Percentiles rank a stretch among this genome's conserved stretches.
Evolutionary conservation across 2,113 vertebrate genomes (phyloP).

Genomic region (Cromileptes altivelis): DNA sequence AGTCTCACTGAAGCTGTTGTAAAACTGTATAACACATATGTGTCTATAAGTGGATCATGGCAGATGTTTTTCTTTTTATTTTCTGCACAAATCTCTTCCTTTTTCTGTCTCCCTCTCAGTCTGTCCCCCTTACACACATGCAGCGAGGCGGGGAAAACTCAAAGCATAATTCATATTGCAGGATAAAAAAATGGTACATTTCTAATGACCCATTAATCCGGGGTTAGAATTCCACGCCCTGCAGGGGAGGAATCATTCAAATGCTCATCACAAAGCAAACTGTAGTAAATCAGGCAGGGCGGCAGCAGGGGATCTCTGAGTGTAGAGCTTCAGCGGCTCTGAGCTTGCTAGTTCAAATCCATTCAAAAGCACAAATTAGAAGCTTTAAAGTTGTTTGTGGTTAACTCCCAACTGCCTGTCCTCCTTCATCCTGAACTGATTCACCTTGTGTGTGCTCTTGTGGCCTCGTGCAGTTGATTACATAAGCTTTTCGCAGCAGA

Average conservation of each 20-base stretch:
- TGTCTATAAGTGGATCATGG: neutral
- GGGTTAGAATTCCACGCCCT: conserved; percentile 67
- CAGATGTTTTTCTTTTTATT: neutral
- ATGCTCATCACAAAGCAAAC: conserved; percentile 33
- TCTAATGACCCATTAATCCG: conserved; percentile 68
- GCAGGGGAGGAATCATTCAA: conserved; percentile 51
- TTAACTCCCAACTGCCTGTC: neutral
- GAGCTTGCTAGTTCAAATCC: conserved; percentile 31
- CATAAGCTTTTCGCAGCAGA: conserved; percentile 48
- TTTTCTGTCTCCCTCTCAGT: neutral
- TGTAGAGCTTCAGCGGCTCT: neutral
- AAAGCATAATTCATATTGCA: conserved; percentile 42
- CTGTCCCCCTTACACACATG: neutral
- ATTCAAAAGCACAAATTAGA: neutral
- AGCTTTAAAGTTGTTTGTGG: neutral
- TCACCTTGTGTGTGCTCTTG: conserved; percentile 8
- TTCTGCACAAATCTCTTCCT: neutral
- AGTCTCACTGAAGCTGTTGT: neutral
- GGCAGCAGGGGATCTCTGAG: neutral
- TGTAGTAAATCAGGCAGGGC: conserved; percentile 29
- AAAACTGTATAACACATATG: too few species aligned
- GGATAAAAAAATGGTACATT: conserved; percentile 46
- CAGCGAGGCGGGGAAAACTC: neutral
- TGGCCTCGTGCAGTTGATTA: conserved; percentile 30
- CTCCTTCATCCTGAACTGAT: neutral